Base-by-base conservation (phyloP, 2,113 vertebrate species). In the Melanostigma gelatinosum region DNA sequence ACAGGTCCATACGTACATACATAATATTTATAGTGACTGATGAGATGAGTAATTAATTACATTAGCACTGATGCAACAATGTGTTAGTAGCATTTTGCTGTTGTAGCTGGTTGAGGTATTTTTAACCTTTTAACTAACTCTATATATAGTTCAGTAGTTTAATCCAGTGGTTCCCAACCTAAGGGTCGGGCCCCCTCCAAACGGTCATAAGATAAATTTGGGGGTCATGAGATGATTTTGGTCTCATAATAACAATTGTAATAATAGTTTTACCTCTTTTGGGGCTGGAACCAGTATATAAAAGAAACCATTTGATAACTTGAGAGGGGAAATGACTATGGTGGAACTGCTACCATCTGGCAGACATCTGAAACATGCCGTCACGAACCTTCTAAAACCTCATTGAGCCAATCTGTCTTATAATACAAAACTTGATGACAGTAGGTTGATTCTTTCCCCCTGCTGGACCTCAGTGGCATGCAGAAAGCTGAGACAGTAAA, bases 401-500 rank as follows among this genome's bases (percentile, higher is more conserved):
- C 22, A 12, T 72, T 20, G 12, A 22, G 32, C 24, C 36, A 22
- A 20, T 8, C 3, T 34, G 18, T 48, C 27, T 57, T 8, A 34
- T 18, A 22, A 73, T 13, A 32, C n/a, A 68, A 67, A 61, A 48
- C 18, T 8, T 32, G 18, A 68, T 32, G 22, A 70, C 57, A 46
- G 4, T 8, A 4, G 13, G 38, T 16, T 46, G 18, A 55, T 71
- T 55, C 15, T 65, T 40, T 75, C 10, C 13, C 52, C 10, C 64
- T 75, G 27, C 22, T 52, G 72, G 44, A 38, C 40, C 9, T 83
- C 46, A 40, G 38, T 67, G 13, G 16, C 69, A 32, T 15, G 52
- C 57, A 68, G 15, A 46, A 32, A 32, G 15, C 68, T 46, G 34
- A 54, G 66, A 48, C 61, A 48, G 50, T 12, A 69, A 60, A 32